These are phyloP conservation scores for Epirrhoe tristata DNA, from an alignment of 2,888 invertebrate species.

Conservation along the genomic window DNA sequence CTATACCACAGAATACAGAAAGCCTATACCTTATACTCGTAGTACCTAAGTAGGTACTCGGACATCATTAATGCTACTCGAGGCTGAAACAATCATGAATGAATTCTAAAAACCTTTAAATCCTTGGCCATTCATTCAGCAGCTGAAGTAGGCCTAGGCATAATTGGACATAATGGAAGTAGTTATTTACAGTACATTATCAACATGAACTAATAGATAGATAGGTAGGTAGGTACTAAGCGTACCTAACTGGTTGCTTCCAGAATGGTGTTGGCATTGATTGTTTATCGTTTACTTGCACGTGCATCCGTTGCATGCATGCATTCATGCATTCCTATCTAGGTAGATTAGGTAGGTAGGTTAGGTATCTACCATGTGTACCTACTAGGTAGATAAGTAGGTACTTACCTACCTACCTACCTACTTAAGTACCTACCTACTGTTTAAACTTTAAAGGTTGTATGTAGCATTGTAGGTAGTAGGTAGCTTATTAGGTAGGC, in stretches of 20 bases:
- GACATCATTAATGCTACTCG: too few species aligned
- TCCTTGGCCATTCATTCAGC: slow-evolving; percentile 1
- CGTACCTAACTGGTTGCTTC: slow-evolving; percentile 17
- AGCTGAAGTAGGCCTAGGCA: not conserved
- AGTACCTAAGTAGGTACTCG: too few species aligned
- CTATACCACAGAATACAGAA: too few species aligned
- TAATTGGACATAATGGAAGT: too few species aligned
- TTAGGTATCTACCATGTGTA: not conserved
- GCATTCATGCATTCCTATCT: not conserved
- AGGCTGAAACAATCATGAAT: slow-evolving; percentile 1
- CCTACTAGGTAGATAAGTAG: slow-evolving; percentile 3
- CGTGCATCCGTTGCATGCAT: slow-evolving; percentile 29
- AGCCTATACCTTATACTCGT: too few species aligned
- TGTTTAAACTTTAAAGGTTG: not conserved
- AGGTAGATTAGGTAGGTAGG: not conserved
- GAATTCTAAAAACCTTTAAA: not conserved
- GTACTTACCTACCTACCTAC: slow-evolving; percentile 1
- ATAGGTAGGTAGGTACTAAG: not conserved
- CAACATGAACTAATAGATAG: too few species aligned
- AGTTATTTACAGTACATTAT: too few species aligned
- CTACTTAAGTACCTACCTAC: not conserved
- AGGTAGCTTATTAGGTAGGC: not conserved
- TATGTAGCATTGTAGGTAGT: not conserved
- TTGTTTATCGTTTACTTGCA: slow-evolving; percentile 22
- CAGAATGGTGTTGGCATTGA: slow-evolving; percentile 19